Percentiles rank a stretch among this genome's conserved stretches.
These are phyloP conservation scores for Phalera bucephala DNA, from an alignment of 2,888 invertebrate species.

Conservation along the genomic window DNA sequence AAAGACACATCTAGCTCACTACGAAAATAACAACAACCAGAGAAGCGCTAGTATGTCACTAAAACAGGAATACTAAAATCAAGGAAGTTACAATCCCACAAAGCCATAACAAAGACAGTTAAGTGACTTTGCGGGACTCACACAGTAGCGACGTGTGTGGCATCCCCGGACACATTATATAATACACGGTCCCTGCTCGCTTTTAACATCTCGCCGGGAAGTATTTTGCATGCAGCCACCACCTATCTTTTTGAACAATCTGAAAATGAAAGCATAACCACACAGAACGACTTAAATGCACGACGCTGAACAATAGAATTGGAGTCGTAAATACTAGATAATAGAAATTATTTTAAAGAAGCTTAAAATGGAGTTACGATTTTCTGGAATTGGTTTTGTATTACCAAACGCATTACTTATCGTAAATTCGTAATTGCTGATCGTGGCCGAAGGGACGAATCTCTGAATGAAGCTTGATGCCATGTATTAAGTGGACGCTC, in stretches of 20 bases:
- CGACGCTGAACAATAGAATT: slow-evolving; percentile 9
- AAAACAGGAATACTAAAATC: slow-evolving; percentile 6
- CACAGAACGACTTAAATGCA: slow-evolving; percentile 29
- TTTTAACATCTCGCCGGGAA: slow-evolving; percentile 78
- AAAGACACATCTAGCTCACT: too few relatives aligned
- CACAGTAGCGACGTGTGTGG: slow-evolving; percentile 71
- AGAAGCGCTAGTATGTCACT: background rate
- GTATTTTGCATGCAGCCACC: slow-evolving; percentile 77
- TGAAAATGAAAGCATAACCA: slow-evolving; percentile 61
- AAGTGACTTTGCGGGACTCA: slow-evolving; percentile 12
- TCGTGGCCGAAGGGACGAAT: slow-evolving; percentile 52
- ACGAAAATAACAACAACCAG: background rate
- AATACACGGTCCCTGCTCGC: slow-evolving; percentile 66
- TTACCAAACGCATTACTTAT: slow-evolving; percentile 69
- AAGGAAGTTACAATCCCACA: slow-evolving; percentile 25
- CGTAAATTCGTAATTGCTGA: slow-evolving; percentile 72
- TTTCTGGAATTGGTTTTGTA: slow-evolving; percentile 25
- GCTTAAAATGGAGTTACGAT: slow-evolving; percentile 6
- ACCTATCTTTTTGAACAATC: slow-evolving; percentile 78
- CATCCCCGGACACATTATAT: slow-evolving; percentile 65
- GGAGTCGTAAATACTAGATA: slow-evolving; percentile 4
- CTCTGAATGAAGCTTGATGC: slow-evolving; percentile 52
- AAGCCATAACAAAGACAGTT: slow-evolving; percentile 18
- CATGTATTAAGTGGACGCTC: slow-evolving; percentile 51
- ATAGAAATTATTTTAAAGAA: slow-evolving; percentile 22